These are phyloP conservation scores for Choloepus didactylus DNA, from an alignment of 2,797 vertebrate species.

Conservation along the genomic window DNA sequence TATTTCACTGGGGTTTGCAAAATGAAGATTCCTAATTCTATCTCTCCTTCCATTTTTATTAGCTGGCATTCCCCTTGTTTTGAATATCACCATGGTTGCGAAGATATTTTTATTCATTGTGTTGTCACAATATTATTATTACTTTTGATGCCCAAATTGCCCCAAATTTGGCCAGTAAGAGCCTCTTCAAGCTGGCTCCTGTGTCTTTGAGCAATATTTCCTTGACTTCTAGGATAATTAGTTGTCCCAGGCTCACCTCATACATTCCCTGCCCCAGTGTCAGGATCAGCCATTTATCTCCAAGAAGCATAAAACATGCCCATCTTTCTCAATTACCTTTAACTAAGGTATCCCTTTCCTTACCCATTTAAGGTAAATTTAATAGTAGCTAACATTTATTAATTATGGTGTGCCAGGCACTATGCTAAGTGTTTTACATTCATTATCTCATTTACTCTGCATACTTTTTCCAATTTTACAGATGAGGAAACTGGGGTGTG, in stretches of 20 bases:
- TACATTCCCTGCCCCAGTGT: neutral
- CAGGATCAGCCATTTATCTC: slow-evolving; percentile 5
- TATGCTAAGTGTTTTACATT: neutral
- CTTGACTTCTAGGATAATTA: neutral
- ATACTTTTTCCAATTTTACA: neutral
- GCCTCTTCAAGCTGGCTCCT: neutral
- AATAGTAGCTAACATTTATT: neutral
- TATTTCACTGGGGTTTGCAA: neutral
- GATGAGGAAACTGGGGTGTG: neutral
- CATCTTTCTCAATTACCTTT: neutral
- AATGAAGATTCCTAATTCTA: slow-evolving; percentile 22
- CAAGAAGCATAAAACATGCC: neutral
- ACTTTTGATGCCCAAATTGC: neutral
- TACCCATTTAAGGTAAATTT: neutral
- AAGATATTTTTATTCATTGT: neutral
- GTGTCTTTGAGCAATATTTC: neutral
- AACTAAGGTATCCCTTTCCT: neutral
- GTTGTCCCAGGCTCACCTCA: neutral
- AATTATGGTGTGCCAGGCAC: neutral
- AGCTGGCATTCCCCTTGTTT: neutral
- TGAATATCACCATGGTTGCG: neutral
- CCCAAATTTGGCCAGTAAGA: neutral
- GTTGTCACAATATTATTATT: neutral
- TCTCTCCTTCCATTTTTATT: neutral
- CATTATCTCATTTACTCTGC: neutral